phyloP scores from a whole-genome alignment of 2,797 vertebrate genomes.

The Acanthornis magna region DNA sequence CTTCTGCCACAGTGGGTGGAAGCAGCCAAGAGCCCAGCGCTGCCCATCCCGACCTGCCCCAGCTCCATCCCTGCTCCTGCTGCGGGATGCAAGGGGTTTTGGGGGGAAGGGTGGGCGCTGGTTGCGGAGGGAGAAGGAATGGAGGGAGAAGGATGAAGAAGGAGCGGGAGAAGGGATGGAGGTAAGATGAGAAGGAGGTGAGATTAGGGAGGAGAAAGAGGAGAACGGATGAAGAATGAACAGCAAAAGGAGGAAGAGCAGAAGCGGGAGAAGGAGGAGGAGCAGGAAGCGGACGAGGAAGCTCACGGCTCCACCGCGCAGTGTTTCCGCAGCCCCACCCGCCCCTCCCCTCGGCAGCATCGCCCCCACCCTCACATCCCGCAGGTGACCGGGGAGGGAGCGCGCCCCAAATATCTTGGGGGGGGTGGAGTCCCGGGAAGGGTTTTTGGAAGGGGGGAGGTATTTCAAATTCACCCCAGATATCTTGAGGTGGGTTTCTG shows the following conservation, averaged over 20 bases:
- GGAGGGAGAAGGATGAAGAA: not conserved
- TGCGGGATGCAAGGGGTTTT: not conserved
- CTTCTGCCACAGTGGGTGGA: rapidly evolving
- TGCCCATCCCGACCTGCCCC: not conserved
- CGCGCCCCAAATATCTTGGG: no score
- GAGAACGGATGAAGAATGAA: not conserved
- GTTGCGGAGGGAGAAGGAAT: not conserved
- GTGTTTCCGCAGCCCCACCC: not conserved
- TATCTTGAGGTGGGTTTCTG: not conserved
- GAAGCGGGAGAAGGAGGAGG: not conserved
- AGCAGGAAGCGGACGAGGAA: not conserved
- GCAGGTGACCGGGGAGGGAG: not conserved
- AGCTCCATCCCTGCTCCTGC: not conserved
- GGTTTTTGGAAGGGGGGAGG: no score
- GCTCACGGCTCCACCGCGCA: rapidly evolving
- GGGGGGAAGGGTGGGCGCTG: not conserved
- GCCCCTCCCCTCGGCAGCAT: not conserved
- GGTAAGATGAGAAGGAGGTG: not conserved
- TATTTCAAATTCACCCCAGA: not conserved
- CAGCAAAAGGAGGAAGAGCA: not conserved
- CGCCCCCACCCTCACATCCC: not conserved
- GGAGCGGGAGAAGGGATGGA: not conserved
- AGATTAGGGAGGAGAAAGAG: not conserved
- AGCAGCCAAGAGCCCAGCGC: not conserved
- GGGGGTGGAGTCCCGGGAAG: no score